A percentile compares a stretch with the other conserved stretches of the same genome.
Conservation (phyloP, 2,888 invertebrate genomes). For the Rhingia campestris region DNA sequence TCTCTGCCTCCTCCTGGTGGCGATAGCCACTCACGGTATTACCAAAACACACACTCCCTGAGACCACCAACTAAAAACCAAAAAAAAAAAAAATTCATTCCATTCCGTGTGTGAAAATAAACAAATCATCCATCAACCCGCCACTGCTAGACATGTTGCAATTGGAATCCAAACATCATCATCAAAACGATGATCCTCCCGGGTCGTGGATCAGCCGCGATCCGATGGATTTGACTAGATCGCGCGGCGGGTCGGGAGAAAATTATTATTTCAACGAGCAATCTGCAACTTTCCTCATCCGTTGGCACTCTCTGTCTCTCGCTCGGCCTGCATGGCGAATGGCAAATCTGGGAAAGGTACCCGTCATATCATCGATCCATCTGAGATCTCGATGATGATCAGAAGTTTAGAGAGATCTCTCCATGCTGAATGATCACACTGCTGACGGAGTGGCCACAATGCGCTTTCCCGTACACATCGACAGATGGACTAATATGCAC, state of each 20-base stretch:
- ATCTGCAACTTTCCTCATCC: conserved; percentile 61
- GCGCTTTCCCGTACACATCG: conserved; percentile 1
- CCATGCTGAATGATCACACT: conserved; percentile 53
- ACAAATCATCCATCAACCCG: conserved; percentile 71
- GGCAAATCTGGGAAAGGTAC: conserved; percentile 39
- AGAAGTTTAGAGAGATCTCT: conserved; percentile 43
- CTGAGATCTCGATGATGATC: conserved; percentile 32
- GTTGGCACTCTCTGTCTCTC: conserved; percentile 29
- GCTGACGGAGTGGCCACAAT: conserved; percentile 51
- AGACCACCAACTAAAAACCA: not conserved
- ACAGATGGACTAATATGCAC: conserved; percentile 53
- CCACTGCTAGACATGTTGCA: conserved; percentile 70
- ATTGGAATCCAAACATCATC: conserved; percentile 71
- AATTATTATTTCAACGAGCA: conserved; percentile 61
- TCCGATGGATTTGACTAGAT: conserved; percentile 15
- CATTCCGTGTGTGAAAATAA: conserved; percentile 64
- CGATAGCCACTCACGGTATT: conserved; percentile 29
- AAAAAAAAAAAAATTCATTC: conserved; percentile 12
- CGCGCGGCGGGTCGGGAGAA: conserved; percentile 4
- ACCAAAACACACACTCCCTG: conserved; percentile 61
- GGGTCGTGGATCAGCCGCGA: conserved; percentile 27
- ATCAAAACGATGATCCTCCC: conserved; percentile 64
- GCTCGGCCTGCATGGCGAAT: conserved; percentile 17
- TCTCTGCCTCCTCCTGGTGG: conserved; percentile 47
- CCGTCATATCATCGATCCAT: conserved; percentile 48